Evolutionary conservation across 2,888 invertebrate species (phyloP).

Genomic region (Macrophya alboannulata): DNA sequence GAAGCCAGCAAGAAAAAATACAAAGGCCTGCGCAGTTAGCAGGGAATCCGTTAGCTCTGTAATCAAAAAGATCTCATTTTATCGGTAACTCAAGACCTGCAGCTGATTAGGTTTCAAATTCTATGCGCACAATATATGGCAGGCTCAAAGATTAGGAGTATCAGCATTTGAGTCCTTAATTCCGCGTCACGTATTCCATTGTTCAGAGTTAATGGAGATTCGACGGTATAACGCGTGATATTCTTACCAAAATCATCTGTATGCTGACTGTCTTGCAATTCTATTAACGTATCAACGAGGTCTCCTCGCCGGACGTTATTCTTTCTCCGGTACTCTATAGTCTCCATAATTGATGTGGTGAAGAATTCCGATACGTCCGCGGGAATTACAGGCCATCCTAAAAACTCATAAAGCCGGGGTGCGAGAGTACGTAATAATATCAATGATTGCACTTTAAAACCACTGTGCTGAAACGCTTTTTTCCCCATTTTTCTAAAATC

Average conservation of each 20-base stretch:
- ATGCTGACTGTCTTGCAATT: slow-evolving; percentile 68
- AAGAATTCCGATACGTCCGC: slow-evolving; percentile 72
- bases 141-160: not conserved
- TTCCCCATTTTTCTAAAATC: slow-evolving; percentile 47
- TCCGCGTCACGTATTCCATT: too few relatives aligned
- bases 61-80: slow-evolving; percentile 19
- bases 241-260: slow-evolving; percentile 58
- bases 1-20: slow-evolving; percentile 80
- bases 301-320: slow-evolving; percentile 78
- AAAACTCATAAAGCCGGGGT: slow-evolving; percentile 64
- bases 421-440: slow-evolving; percentile 12
- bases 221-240: not conserved
- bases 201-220: not conserved
- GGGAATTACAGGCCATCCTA: slow-evolving; percentile 64
- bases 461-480: not conserved
- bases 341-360: slow-evolving; percentile 70
- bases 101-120: not conserved
- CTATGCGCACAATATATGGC: not conserved
- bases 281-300: slow-evolving; percentile 78
- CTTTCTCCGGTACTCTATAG: slow-evolving; percentile 76
- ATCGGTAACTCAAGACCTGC: not conserved
- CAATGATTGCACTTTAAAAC: not conserved
- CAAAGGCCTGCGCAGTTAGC: slow-evolving; percentile 78
- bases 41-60: slow-evolving; percentile 74
- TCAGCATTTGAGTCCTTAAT: not conserved